Conservation (phyloP, 2,797 vertebrate genomes). For the Sebastolobus altivelis region DNA sequence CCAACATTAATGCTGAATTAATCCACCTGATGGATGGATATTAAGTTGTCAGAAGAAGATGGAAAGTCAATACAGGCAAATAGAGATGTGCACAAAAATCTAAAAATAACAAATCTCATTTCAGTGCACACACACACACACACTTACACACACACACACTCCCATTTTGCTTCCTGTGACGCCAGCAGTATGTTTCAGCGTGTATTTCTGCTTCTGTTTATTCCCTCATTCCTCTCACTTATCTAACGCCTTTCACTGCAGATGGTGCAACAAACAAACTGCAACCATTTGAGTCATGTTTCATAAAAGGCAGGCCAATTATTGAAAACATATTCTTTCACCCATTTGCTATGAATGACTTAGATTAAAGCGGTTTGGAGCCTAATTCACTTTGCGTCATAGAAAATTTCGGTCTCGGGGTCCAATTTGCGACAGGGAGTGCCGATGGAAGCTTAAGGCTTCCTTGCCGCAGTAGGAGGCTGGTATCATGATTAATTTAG, state of each 20-base stretch:
- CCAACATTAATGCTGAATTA: slow-evolving; percentile 29
- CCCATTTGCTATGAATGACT: slow-evolving; percentile 79
- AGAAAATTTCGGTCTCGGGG: slow-evolving; percentile 67
- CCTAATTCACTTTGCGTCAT: slow-evolving; percentile 70
- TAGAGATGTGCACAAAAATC: slow-evolving; percentile 33
- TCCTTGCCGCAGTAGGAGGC: slow-evolving; percentile 79
- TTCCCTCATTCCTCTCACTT: slow-evolving; percentile 67
- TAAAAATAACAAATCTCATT: slow-evolving; percentile 42
- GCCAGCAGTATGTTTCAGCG: slow-evolving; percentile 66
- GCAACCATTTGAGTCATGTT: slow-evolving; percentile 75
- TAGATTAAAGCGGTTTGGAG: slow-evolving; percentile 80
- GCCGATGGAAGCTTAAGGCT: slow-evolving; percentile 66
- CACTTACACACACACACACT: slow-evolving; percentile 10
- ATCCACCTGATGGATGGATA: slow-evolving; percentile 4
- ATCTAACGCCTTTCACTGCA: slow-evolving; percentile 74
- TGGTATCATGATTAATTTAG: slow-evolving; percentile 84
- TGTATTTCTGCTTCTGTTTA: slow-evolving; percentile 58
- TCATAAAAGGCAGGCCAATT: slow-evolving; percentile 76
- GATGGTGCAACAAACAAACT: slow-evolving; percentile 79
- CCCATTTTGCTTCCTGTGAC: slow-evolving; percentile 52
- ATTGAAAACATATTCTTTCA: slow-evolving; percentile 78
- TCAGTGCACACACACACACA: slow-evolving; percentile 6
- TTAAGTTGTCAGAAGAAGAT: slow-evolving; percentile 44
- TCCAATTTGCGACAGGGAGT: slow-evolving; percentile 79
- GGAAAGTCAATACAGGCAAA: slow-evolving; percentile 42